Evolutionary conservation across 2,888 invertebrate genomes (phyloP), one percentile per base, ranked within the genome.

Genomic region (Archaeoteleia sp.): DNA sequence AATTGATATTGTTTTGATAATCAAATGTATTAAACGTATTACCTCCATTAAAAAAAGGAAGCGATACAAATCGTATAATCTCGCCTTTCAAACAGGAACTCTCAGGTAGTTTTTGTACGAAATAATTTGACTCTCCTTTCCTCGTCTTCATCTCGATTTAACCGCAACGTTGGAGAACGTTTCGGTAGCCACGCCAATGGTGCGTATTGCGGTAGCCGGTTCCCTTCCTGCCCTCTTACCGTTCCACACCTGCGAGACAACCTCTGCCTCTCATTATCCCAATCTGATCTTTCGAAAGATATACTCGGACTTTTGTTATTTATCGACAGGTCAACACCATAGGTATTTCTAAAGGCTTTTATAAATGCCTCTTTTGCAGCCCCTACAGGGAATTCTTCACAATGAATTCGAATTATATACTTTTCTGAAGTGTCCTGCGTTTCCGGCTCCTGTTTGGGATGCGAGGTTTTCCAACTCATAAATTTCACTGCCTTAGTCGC

Each of bases 221-320:
- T 79, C 79, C 75, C 82, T 80, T 39, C 42, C 37, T 54, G 60
- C 60, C 54, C 49, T 34, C 61, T 45, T 29, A 32, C 32, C 54
- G 51, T 79, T 81, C 83, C 81, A 83, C 84, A 83, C 83, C 84
- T 83, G 83, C 80, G 66, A 79, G 78, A 80, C 78, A 81, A 81
- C 70, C 80, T 79, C 79, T 81, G 80, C 82, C 81, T 82, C 82
- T 82, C 82, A 83, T 84, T 84, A 84, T 85, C 82, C 82, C 76
- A 78, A 81, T 81, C 79, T 80, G 83, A 84, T 84, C 82, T 82
- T 76, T 81, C 78, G 77, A 82, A 81, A 82, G 79, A 82, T 83
- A 83, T 79, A 79, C 76, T 78, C 74, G 74, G 78, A 80, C 78
- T 82, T 80, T 78, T 78, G 78, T 83, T 84, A 84, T 84, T 83